Percentiles rank a stretch among this genome's conserved stretches.
Conservation (phyloP, 2,797 vertebrate genomes). For the Botia kubotai region DNA sequence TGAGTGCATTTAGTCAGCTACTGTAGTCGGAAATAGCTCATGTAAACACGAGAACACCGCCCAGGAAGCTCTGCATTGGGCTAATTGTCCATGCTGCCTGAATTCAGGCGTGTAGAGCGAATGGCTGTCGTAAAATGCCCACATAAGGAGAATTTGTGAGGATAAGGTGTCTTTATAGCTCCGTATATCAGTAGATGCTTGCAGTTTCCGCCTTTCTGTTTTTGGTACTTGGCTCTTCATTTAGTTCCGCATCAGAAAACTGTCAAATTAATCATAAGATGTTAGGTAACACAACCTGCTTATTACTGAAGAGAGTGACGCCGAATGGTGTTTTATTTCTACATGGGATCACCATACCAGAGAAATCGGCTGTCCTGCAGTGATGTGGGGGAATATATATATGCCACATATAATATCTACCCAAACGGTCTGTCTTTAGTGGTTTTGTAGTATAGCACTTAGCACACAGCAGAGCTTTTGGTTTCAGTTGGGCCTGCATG, state of each 20-base stretch:
- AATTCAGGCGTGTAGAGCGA: not conserved
- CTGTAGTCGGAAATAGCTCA: not conserved
- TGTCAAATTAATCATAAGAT: not conserved
- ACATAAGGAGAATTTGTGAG: not conserved
- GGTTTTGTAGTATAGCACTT: not conserved
- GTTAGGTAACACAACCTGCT: not conserved
- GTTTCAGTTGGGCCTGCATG: slow-evolving; percentile 12
- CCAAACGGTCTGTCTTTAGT: not conserved
- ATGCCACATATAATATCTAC: not conserved
- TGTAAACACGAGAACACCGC: not conserved
- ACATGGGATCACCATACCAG: not conserved
- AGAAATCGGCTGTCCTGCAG: not conserved
- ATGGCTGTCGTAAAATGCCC: not conserved
- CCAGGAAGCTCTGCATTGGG: not conserved
- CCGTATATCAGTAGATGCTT: not conserved
- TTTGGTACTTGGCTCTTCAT: not conserved
- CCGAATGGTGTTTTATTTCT: not conserved
- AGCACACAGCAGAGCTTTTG: not conserved
- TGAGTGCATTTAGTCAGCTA: not conserved
- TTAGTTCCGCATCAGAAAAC: not conserved
- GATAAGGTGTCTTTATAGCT: not conserved
- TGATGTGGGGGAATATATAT: not conserved
- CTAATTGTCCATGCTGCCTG: not conserved
- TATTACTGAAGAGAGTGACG: not conserved
- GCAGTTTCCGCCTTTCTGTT: not conserved